phyloP scores from a whole-genome alignment of 2,113 vertebrate species.

The Nesoenas mayeri region DNA sequence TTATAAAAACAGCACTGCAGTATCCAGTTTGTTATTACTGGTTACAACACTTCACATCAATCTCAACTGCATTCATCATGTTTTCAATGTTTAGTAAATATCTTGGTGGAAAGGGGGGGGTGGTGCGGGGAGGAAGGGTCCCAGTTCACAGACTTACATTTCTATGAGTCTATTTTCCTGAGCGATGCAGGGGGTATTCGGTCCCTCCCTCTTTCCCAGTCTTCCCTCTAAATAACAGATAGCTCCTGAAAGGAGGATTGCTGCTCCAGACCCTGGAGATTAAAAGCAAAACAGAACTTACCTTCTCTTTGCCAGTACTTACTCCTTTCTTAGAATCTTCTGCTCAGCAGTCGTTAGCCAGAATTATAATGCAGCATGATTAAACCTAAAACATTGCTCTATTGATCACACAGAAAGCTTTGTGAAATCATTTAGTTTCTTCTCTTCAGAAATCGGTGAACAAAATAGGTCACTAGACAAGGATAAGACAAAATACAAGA shows the following conservation, averaged over 20 bases:
- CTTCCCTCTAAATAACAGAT: slow-evolving; percentile 23
- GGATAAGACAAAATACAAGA: slow-evolving; percentile 4
- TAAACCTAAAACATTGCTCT: slow-evolving; percentile 69
- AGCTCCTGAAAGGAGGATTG: slow-evolving; percentile 18
- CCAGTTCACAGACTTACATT: slow-evolving; percentile 13
- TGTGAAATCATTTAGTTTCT: slow-evolving; percentile 70
- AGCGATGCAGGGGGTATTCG: neutral
- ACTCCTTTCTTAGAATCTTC: slow-evolving; percentile 54
- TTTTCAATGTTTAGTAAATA: slow-evolving; percentile 32
- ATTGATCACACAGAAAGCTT: slow-evolving; percentile 75
- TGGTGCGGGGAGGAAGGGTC: neutral
- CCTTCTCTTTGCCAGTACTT: slow-evolving; percentile 50
- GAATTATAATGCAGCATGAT: slow-evolving; percentile 70
- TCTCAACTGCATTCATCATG: slow-evolving; percentile 35
- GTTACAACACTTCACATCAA: slow-evolving; percentile 33
- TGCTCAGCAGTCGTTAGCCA: slow-evolving; percentile 53
- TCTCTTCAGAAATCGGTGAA: slow-evolving; percentile 65
- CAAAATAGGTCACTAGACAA: slow-evolving; percentile 71
- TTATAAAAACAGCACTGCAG: slow-evolving; percentile 43
- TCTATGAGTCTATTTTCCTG: slow-evolving; percentile 31
- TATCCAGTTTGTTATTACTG: slow-evolving; percentile 21
- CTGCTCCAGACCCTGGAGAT: slow-evolving; percentile 24
- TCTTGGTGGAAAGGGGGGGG: neutral
- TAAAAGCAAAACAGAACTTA: slow-evolving; percentile 64
- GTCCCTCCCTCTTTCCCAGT: slow-evolving; percentile 11